These are phyloP conservation scores for Mus spretus DNA, from an alignment of 2,797 vertebrate genomes.

Conservation along the genomic window DNA sequence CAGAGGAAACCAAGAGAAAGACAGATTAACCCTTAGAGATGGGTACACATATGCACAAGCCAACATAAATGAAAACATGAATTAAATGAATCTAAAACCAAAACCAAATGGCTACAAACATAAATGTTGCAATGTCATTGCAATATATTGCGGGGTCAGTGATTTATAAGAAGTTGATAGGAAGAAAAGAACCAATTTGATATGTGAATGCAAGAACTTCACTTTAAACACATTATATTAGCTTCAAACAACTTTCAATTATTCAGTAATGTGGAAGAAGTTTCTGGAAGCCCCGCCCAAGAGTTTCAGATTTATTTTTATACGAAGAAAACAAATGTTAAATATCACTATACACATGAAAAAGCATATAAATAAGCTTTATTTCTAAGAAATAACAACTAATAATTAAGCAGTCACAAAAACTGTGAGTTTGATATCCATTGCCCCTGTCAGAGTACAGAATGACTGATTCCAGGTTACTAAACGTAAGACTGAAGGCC, in stretches of 20 bases:
- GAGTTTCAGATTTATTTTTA: not conserved
- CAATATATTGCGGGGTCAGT: not conserved
- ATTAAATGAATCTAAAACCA: not conserved
- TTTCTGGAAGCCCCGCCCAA: not conserved
- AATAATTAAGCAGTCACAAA: not conserved
- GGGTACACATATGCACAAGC: no score
- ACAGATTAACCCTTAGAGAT: not conserved
- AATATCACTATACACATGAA: not conserved
- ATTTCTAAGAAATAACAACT: not conserved
- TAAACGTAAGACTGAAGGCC: not conserved
- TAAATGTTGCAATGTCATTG: not conserved
- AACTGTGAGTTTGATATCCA: not conserved
- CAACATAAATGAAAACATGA: not conserved
- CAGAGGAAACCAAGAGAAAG: accelerated
- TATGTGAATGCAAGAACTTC: not conserved
- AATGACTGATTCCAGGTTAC: not conserved
- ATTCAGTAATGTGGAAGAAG: not conserved
- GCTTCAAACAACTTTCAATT: not conserved
- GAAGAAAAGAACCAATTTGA: not conserved
- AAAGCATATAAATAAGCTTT: not conserved
- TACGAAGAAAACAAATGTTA: not conserved
- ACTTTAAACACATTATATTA: not conserved
- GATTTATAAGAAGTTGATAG: not conserved
- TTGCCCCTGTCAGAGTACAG: not conserved
- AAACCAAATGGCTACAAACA: not conserved